Evolutionary conservation across 2,797 vertebrate genomes (phyloP).

Genomic region (Galago senegalensis): DNA sequence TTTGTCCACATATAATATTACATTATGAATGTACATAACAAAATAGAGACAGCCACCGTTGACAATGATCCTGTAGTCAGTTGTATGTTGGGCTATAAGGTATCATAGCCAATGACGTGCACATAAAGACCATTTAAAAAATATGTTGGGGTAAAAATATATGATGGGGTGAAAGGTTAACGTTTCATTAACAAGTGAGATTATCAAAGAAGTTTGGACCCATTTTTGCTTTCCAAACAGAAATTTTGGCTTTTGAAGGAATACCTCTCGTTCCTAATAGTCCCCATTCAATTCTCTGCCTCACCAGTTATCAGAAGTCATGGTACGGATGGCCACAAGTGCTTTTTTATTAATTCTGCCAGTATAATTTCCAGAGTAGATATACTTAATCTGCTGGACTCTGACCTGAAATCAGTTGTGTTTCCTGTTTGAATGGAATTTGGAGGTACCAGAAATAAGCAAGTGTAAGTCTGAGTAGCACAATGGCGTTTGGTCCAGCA

Average conservation of each 20-base stretch:
- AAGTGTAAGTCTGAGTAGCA: background rate
- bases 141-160: background rate
- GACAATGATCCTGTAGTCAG: background rate
- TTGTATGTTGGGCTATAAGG: background rate
- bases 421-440: background rate
- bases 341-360: background rate
- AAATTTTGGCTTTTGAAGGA: background rate
- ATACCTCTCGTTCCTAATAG: background rate
- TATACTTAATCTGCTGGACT: background rate
- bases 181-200: background rate
- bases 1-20: background rate
- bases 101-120: background rate
- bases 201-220: background rate
- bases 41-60: background rate
- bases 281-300: background rate
- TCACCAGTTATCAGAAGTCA: background rate
- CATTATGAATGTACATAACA: background rate
- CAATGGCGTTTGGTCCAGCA: background rate
- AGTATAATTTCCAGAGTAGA: background rate
- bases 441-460: background rate
- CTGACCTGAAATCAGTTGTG: slow-evolving; percentile 8
- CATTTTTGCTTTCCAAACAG: background rate
- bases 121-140: background rate
- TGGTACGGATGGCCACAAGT: background rate
- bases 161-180: background rate